A percentile compares a stretch with the other conserved stretches of the same genome.
Evolutionary conservation across 2,113 vertebrate genomes (phyloP).

Genomic region (Corydoras maculifer): DNA sequence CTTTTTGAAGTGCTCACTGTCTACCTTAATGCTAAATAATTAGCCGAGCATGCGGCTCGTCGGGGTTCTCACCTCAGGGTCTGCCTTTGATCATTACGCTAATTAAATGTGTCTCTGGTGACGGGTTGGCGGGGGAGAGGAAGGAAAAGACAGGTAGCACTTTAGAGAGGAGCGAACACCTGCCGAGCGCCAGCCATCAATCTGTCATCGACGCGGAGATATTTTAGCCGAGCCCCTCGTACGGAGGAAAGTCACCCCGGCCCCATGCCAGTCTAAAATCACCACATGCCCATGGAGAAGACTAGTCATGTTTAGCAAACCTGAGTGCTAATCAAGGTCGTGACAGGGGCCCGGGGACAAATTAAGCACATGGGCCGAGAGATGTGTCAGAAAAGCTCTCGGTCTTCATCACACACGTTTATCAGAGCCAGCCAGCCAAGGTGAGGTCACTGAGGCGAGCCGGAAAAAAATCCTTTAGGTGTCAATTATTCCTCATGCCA

Average conservation of each 20-base stretch:
- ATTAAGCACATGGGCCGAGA: conserved; percentile 62
- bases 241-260: conserved; percentile 31
- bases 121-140: conserved; percentile 57
- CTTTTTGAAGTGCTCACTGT: conserved; percentile 71
- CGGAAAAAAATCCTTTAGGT: conserved; percentile 4
- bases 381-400: conserved; percentile 67
- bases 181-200: conserved; percentile 57
- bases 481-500: conserved; percentile 16
- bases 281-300: conserved; percentile 58
- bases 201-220: conserved; percentile 51
- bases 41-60: conserved; percentile 57
- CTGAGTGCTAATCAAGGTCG: conserved; percentile 62
- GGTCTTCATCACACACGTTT: conserved; percentile 59
- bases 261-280: conserved; percentile 43
- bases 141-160: conserved; percentile 64
- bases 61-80: conserved; percentile 66
- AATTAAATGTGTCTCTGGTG: conserved; percentile 73
- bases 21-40: conserved; percentile 79
- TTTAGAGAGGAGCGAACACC: conserved; percentile 59
- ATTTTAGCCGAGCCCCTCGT: background rate
- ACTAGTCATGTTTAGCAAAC: conserved; percentile 62
- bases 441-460: conserved; percentile 29
- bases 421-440: conserved; percentile 21
- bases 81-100: conserved; percentile 72
- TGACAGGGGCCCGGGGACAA: conserved; percentile 57